Percentiles rank a stretch among this genome's conserved stretches.
Evolutionary conservation across 2,888 invertebrate species (phyloP).

Genomic region (Magallana nippona): DNA sequence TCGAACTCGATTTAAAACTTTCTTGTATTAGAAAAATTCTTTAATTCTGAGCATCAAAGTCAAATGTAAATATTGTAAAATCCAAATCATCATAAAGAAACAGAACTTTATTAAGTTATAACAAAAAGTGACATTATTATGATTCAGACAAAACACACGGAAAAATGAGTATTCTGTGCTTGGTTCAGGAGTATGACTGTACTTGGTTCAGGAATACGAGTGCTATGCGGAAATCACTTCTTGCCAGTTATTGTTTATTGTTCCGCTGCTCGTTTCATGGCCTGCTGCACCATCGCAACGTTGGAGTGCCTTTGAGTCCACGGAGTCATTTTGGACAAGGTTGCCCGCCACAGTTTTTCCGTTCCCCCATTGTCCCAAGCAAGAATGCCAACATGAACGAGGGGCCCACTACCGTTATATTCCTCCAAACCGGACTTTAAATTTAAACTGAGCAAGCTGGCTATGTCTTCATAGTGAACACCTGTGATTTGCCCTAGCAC

Average conservation of each 20-base stretch:
- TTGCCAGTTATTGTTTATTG: not conserved
- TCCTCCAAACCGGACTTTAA: conserved; percentile 57
- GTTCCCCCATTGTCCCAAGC: conserved; percentile 52
- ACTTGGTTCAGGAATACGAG: too few relatives aligned
- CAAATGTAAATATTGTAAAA: too few relatives aligned
- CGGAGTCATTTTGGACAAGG: conserved; percentile 48
- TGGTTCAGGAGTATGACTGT: too few relatives aligned
- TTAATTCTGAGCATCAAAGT: too few relatives aligned
- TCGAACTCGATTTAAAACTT: too few relatives aligned
- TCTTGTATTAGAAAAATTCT: too few relatives aligned
- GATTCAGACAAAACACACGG: too few relatives aligned
- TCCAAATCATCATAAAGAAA: too few relatives aligned
- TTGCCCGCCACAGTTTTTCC: conserved; percentile 59
- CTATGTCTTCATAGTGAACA: conserved; percentile 79
- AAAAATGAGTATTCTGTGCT: too few relatives aligned
- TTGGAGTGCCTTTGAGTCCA: conserved; percentile 53
- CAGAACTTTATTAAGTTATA: too few relatives aligned
- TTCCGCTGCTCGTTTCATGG: not conserved
- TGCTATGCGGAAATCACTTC: too few relatives aligned
- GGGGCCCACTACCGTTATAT: conserved; percentile 51
- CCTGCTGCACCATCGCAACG: conserved; percentile 35
- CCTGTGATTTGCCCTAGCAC: conserved; percentile 59
- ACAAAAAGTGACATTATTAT: too few relatives aligned
- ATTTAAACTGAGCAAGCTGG: conserved; percentile 94
- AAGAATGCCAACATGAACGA: conserved; percentile 45